These are phyloP conservation scores for Myotis myotis DNA, from an alignment of 2,797 vertebrate species.

Conservation along the genomic window DNA sequence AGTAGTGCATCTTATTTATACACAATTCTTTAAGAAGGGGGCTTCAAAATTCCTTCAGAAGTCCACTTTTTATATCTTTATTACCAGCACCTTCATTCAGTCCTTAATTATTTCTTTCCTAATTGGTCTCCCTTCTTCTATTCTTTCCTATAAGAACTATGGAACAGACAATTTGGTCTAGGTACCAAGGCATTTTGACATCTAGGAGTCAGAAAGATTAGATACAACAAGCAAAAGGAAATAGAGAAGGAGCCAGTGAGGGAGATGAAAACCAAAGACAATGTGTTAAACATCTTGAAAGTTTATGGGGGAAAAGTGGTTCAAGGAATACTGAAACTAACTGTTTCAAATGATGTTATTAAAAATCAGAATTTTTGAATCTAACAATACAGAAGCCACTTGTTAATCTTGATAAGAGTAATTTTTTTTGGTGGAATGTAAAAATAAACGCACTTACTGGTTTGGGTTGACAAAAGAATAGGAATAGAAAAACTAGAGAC, in stretches of 20 bases:
- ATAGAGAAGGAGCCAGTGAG: neutral
- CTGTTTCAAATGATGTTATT: neutral
- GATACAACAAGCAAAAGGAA: neutral
- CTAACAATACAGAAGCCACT: neutral
- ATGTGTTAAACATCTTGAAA: neutral
- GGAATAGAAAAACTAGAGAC: neutral
- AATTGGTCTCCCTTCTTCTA: neutral
- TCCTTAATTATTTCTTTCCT: neutral
- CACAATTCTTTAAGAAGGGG: neutral
- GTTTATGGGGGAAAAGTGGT: neutral
- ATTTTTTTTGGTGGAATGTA: neutral
- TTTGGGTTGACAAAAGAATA: neutral
- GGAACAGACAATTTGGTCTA: neutral
- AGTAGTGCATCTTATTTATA: neutral
- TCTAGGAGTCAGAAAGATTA: neutral
- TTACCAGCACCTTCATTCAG: neutral
- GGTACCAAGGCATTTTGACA: neutral
- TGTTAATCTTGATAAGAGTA: neutral
- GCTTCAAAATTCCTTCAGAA: slow-evolving; percentile 6
- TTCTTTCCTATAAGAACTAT: neutral
- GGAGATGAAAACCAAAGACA: neutral
- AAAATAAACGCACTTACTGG: neutral
- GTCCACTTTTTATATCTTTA: neutral
- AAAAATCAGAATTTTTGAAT: neutral
- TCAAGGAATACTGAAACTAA: neutral